phyloP scores from a whole-genome alignment of 2,797 vertebrate species.

The Lagodon rhomboides region DNA sequence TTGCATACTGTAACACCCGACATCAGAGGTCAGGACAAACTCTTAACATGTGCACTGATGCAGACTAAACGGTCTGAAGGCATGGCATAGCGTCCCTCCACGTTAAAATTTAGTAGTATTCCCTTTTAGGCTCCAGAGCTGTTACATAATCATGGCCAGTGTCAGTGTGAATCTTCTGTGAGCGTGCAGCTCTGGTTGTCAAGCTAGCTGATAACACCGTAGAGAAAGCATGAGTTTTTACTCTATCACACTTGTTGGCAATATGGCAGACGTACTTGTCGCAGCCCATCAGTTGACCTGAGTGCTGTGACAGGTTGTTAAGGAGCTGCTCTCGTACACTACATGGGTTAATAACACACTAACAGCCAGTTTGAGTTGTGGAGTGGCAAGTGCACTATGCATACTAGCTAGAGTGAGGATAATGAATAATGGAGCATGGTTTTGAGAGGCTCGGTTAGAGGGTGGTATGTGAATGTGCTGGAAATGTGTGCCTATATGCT shows the following conservation, averaged over 20 bases:
- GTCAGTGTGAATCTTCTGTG: slow-evolving; percentile 32
- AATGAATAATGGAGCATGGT: slow-evolving; percentile 78
- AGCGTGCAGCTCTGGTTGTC: slow-evolving; percentile 30
- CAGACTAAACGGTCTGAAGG: slow-evolving; percentile 47
- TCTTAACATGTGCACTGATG: slow-evolving; percentile 53
- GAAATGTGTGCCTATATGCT: slow-evolving; percentile 52
- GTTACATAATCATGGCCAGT: slow-evolving; percentile 50
- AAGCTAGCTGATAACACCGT: slow-evolving; percentile 43
- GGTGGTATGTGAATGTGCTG: slow-evolving; percentile 57
- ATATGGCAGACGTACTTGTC: slow-evolving; percentile 27
- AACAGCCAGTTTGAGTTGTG: slow-evolving; percentile 43
- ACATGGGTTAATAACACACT: slow-evolving; percentile 48
- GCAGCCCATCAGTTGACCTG: slow-evolving; percentile 49
- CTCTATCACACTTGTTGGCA: slow-evolving; percentile 21
- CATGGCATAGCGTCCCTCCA: slow-evolving; percentile 14
- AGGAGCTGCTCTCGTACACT: slow-evolving; percentile 34
- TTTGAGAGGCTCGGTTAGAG: slow-evolving; percentile 54
- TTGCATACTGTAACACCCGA: slow-evolving; percentile 11
- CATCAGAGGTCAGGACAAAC: slow-evolving; percentile 29
- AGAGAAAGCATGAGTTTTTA: slow-evolving; percentile 34
- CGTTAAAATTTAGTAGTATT: slow-evolving; percentile 43
- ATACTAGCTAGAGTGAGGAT: slow-evolving; percentile 39
- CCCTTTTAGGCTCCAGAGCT: slow-evolving; percentile 31
- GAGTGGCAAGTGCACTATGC: slow-evolving; percentile 45
- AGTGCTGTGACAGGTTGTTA: slow-evolving; percentile 58